Evolutionary conservation across 2,797 vertebrate genomes (phyloP).

Genomic region (Australoheros facetus): DNA sequence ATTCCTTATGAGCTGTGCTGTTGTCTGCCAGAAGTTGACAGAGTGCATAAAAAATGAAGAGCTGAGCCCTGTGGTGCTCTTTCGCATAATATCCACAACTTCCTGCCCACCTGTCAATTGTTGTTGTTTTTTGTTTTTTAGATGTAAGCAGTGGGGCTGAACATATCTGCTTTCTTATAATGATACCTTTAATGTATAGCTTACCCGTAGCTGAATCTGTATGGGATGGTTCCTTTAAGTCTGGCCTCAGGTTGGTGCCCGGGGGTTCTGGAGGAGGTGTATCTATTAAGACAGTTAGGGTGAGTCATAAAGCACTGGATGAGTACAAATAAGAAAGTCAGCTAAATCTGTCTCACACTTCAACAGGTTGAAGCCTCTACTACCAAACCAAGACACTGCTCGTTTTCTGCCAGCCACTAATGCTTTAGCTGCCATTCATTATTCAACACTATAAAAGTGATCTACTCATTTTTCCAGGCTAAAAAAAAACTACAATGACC

Average conservation of each 20-base stretch:
- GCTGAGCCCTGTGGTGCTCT: conserved; percentile 26
- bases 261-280: conserved; percentile 67
- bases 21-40: conserved; percentile 63
- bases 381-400: conserved; percentile 24
- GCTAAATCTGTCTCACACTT: conserved; percentile 14
- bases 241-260: conserved; percentile 57
- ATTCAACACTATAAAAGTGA: conserved; percentile 46
- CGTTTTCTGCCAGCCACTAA: conserved; percentile 44
- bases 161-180: not conserved
- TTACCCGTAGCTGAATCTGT: conserved; percentile 71
- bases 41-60: conserved; percentile 50
- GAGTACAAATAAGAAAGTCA: conserved; percentile 28
- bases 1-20: conserved; percentile 38
- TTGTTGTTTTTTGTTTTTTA: conserved; percentile 7
- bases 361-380: conserved; percentile 15
- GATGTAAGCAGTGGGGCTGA: not conserved
- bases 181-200: not conserved
- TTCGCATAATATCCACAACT: conserved; percentile 16
- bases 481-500: conserved; percentile 64
- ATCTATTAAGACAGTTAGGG: conserved; percentile 56
- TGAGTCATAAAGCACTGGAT: conserved; percentile 2
- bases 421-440: conserved; percentile 45
- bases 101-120: conserved; percentile 23
- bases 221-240: conserved; percentile 59
- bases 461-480: conserved; percentile 31